Conservation (phyloP, 2,888 invertebrate genomes). For the Himalopsyche kuldschensis region DNA sequence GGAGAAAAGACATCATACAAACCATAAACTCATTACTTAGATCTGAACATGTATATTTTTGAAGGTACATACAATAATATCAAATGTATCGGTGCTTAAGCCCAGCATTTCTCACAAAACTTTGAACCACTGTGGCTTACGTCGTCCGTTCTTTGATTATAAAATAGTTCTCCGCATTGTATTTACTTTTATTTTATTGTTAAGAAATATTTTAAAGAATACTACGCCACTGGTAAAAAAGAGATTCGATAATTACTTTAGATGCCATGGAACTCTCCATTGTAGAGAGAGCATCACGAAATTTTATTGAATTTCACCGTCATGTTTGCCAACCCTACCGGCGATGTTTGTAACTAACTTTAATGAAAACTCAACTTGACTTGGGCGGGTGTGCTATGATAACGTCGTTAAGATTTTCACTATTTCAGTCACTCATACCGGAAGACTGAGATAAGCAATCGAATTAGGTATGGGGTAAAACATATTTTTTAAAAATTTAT, state of each 20-base stretch:
- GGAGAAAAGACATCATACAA: too few relatives aligned
- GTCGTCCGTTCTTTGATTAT: too few relatives aligned
- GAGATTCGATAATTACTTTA: conserved; percentile 19
- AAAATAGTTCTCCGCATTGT: too few relatives aligned
- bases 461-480: too few relatives aligned
- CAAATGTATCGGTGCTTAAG: too few relatives aligned
- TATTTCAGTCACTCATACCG: not conserved
- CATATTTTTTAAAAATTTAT: too few relatives aligned
- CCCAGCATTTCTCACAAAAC: too few relatives aligned
- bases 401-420: not conserved
- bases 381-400: not conserved
- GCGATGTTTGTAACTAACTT: conserved; percentile 37
- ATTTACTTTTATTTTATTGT: too few relatives aligned
- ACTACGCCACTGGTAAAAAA: not conserved
- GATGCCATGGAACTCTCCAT: conserved; percentile 5
- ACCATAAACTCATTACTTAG: too few relatives aligned
- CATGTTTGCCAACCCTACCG: conserved; percentile 30
- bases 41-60: too few relatives aligned
- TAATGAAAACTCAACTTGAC: conserved; percentile 37
- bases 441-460: not conserved
- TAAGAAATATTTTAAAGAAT: not conserved
- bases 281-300: conserved; percentile 23
- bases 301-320: conserved; percentile 34
- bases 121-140: too few relatives aligned
- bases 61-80: too few relatives aligned